Percentiles rank a stretch among this genome's conserved stretches.
Evolutionary conservation across 1,140 invertebrate species (phyloP).

Genomic region (Drosophila takahashii): DNA sequence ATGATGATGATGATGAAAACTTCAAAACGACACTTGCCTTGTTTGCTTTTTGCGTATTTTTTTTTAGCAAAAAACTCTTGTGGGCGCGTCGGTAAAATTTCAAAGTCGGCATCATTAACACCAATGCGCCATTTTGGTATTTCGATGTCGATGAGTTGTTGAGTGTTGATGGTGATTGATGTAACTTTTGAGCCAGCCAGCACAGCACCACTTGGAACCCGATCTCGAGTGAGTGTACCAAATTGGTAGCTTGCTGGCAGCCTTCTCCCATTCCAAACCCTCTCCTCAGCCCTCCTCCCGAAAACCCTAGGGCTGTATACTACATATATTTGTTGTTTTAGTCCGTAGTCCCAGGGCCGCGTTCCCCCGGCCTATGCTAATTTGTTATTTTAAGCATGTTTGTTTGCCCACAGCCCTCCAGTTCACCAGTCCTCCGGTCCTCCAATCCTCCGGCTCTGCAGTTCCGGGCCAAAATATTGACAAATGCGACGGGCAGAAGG

Average conservation of each 20-base stretch:
- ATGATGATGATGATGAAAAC: slow-evolving; percentile 65
- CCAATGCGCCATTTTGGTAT: slow-evolving; percentile 74
- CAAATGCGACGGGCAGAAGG: slow-evolving; percentile 53
- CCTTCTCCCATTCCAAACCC: slow-evolving; percentile 2
- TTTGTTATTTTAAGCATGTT: slow-evolving; percentile 83
- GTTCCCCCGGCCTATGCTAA: slow-evolving; percentile 70
- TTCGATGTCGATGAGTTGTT: slow-evolving; percentile 49
- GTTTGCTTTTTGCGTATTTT: slow-evolving; percentile 56
- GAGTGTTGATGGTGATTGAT: slow-evolving; percentile 68
- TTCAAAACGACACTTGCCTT: slow-evolving; percentile 73
- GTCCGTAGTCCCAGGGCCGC: slow-evolving; percentile 21
- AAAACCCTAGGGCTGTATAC: slow-evolving; percentile 13
- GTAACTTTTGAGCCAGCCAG: slow-evolving; percentile 52
- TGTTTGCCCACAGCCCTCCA: slow-evolving; percentile 58
- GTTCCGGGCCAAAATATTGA: slow-evolving; percentile 71
- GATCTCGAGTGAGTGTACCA: slow-evolving; percentile 60
- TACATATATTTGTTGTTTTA: slow-evolving; percentile 52
- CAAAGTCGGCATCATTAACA: slow-evolving; percentile 82
- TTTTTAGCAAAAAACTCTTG: slow-evolving; percentile 47
- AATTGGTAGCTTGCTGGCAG: slow-evolving; percentile 50
- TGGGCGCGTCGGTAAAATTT: slow-evolving; percentile 78
- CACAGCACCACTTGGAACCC: slow-evolving; percentile 19
- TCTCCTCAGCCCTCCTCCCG: slow-evolving; percentile 1
- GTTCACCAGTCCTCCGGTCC: slow-evolving; percentile 1
- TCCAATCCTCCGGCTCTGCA: slow-evolving; percentile 14